These are phyloP conservation scores for Plodia interpunctella DNA, from an alignment of 1,140 invertebrate species.

Conservation along the genomic window DNA sequence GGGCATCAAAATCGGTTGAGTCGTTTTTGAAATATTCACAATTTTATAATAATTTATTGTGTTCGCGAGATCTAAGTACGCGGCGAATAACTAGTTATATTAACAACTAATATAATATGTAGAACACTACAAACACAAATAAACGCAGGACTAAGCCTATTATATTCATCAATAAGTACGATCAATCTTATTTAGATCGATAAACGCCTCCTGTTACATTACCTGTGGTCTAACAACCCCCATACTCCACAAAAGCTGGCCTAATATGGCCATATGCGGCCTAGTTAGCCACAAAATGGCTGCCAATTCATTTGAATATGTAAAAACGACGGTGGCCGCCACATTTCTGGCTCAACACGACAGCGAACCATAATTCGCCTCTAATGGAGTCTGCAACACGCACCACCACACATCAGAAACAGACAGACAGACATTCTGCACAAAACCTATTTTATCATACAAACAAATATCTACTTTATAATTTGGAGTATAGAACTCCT, in stretches of 20 bases:
- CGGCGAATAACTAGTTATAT: too few relatives aligned
- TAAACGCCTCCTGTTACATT: not conserved
- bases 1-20: too few relatives aligned
- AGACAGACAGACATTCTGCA: slow-evolving; percentile 36
- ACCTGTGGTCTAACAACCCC: not conserved
- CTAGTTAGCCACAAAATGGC: slow-evolving; percentile 3
- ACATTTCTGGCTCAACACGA: slow-evolving; percentile 36
- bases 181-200: slow-evolving; percentile 1
- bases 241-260: not conserved
- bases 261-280: not conserved
- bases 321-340: slow-evolving; percentile 45
- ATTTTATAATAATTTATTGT: too few relatives aligned
- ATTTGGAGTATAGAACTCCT: slow-evolving; percentile 11
- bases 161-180: not conserved
- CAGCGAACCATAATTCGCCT: slow-evolving; percentile 47
- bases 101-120: not conserved
- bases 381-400: slow-evolving; percentile 63
- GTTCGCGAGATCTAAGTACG: too few relatives aligned
- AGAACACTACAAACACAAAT: not conserved
- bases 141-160: not conserved
- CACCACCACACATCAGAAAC: slow-evolving; percentile 52
- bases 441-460: slow-evolving; percentile 1
- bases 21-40: too few relatives aligned
- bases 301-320: slow-evolving; percentile 35
- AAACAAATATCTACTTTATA: slow-evolving; percentile 20